Percentiles rank a stretch among this genome's conserved stretches.
These are phyloP conservation scores for Stegodyphus mimosarum DNA, from an alignment of 1,140 invertebrate genomes.

Conservation along the genomic window DNA sequence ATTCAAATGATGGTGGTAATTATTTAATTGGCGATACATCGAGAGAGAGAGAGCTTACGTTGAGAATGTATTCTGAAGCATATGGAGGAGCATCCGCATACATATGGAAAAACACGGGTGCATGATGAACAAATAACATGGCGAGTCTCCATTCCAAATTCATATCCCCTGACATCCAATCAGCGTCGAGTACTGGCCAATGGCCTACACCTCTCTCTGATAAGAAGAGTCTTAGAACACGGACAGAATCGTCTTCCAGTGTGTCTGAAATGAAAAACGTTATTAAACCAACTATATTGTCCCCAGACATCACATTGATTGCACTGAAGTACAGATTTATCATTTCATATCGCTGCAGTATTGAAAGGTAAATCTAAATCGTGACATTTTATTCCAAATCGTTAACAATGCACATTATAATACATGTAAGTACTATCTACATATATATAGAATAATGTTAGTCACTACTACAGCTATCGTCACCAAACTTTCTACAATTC, in stretches of 20 bases:
- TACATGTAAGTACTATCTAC: no score
- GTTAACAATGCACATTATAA: no score
- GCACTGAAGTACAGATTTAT: no score
- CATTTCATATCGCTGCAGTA: no score
- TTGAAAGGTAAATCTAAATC: no score
- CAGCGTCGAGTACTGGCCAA: constrained; percentile 50
- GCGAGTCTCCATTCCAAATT: constrained; percentile 56
- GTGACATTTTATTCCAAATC: no score
- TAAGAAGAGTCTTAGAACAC: constrained; percentile 32
- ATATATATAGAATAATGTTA: no score
- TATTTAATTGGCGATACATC: no score
- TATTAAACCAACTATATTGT: neutral
- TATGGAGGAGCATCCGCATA: constrained; percentile 27
- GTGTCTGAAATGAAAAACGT: constrained; percentile 21
- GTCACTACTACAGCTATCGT: no score
- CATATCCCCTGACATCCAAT: constrained; percentile 42
- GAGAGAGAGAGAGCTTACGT: constrained; percentile 16
- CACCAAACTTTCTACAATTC: no score
- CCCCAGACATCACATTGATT: no score
- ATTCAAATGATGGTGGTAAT: no score
- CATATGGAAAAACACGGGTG: constrained; percentile 57
- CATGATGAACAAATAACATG: constrained; percentile 48
- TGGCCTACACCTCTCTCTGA: constrained; percentile 46
- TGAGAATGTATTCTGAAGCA: constrained; percentile 41
- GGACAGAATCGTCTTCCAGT: constrained; percentile 48